Evolutionary conservation across 2,113 vertebrate species (phyloP), one percentile per base, ranked within the genome.

Genomic region (Capricornis sumatraensis): DNA sequence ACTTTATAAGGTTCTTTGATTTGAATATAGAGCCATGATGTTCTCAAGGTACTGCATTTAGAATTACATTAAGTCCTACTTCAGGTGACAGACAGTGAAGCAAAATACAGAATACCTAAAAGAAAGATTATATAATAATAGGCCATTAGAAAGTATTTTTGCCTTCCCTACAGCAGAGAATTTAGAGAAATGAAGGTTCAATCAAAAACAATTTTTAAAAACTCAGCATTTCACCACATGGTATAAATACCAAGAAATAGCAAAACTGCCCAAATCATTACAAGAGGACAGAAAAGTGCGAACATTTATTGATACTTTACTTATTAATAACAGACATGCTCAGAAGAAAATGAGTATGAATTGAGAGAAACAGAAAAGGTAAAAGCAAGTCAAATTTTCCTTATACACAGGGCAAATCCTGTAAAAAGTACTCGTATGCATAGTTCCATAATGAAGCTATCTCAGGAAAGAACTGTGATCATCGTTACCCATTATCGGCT

Each of bases 401-500:
- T 97, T 64, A 91, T 13, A 89, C 21, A 83, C 21, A 76, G 45
- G 36, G 16, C 60, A 96, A 95, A 96, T 85, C 81, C 82, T 90
- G n/a, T 76, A 91, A 85, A 87, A 90, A 93, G 79, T 0, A 30
- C 19, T 95, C 89, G 94, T 64, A 90, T 3, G 82, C 43, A 92
- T 10, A 94, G 87, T n/a, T 97, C n/a, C 89, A 91, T 97, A 98
- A 97, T 79, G 87, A 98, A 93, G 36, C 96, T 93, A 62, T 87
- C 93, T 96, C 97, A 97, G 98, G 58, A 96, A 87, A 60, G 81
- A 82, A 91, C 14, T 58, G 83, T 94, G 98, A 96, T 30, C 96
- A 43, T 82, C 95, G 97, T 98, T 97, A 98, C 97, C 97, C 64
- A 98, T 30, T 97, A 94, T 94, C 88, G 98, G 98, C 97, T 0